Percentiles rank a stretch among this genome's conserved stretches.
Conservation (phyloP, 2,113 vertebrate genomes). For the Catharus fuscescens region DNA sequence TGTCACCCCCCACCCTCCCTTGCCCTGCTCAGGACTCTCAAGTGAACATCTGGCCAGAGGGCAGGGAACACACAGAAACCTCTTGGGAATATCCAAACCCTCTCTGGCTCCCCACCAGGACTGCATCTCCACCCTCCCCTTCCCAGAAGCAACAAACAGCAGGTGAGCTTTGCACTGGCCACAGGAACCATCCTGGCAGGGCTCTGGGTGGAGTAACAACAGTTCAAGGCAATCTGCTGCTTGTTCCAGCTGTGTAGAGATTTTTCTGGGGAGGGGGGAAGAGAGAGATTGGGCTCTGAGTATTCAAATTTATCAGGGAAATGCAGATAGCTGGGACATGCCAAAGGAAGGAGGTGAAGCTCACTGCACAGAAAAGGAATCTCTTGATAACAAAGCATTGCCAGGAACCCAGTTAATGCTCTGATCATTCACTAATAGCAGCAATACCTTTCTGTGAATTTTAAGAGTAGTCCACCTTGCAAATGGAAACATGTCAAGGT, state of each 20-base stretch:
- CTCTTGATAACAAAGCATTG: not conserved
- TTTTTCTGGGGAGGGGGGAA: not conserved
- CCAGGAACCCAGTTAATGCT: not conserved
- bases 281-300: not conserved
- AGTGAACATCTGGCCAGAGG: not conserved
- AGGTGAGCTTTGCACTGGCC: not conserved
- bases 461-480: not conserved
- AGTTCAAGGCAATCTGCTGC: not conserved
- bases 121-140: not conserved
- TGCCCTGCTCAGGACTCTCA: fast-evolving
- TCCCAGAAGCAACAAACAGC: not conserved
- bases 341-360: not conserved
- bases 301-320: not conserved
- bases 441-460: not conserved
- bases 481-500: not conserved
- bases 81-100: fast-evolving
- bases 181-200: not conserved
- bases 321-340: not conserved
- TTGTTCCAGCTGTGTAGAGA: not conserved
- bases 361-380: not conserved
- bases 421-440: not conserved
- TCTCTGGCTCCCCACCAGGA: not conserved
- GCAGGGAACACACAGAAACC: not conserved
- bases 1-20: too few species aligned
- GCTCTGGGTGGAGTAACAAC: not conserved